Conservation (phyloP, 2,113 vertebrate genomes). For the Carettochelys insculpta region DNA sequence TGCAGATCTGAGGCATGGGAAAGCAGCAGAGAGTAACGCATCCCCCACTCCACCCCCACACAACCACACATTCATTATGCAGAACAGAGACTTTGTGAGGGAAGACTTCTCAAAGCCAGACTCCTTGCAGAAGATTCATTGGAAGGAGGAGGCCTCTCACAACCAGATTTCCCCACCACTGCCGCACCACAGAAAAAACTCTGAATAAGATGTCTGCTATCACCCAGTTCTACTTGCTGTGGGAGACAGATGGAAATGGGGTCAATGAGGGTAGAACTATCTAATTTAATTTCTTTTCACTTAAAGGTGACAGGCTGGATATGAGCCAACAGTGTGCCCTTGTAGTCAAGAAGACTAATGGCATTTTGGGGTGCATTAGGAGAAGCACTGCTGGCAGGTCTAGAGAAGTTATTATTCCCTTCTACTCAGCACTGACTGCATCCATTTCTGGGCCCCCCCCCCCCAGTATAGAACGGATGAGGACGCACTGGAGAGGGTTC, state of each 20-base stretch:
- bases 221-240: not conserved
- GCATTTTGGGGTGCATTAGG: too few species aligned
- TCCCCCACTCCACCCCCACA: too few species aligned
- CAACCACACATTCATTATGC: not conserved
- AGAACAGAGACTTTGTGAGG: not conserved
- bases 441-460: too few species aligned
- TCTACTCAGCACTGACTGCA: too few species aligned
- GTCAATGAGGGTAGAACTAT: not conserved
- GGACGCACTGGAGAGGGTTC: too few species aligned
- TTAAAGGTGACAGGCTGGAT: too few species aligned
- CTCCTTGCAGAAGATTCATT: not conserved
- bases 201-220: not conserved
- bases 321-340: too few species aligned
- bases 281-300: not conserved
- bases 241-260: not conserved
- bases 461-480: too few species aligned
- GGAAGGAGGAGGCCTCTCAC: not conserved
- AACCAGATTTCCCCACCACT: not conserved
- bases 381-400: too few species aligned
- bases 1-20: not conserved
- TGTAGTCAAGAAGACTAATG: too few species aligned
- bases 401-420: too few species aligned
- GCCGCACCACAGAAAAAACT: not conserved
- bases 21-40: slow-evolving; percentile 1
- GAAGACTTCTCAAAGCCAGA: not conserved